Percentiles rank a stretch among this genome's conserved stretches.
Evolutionary conservation across 2,113 vertebrate genomes (phyloP).

Genomic region (Mugil cephalus): DNA sequence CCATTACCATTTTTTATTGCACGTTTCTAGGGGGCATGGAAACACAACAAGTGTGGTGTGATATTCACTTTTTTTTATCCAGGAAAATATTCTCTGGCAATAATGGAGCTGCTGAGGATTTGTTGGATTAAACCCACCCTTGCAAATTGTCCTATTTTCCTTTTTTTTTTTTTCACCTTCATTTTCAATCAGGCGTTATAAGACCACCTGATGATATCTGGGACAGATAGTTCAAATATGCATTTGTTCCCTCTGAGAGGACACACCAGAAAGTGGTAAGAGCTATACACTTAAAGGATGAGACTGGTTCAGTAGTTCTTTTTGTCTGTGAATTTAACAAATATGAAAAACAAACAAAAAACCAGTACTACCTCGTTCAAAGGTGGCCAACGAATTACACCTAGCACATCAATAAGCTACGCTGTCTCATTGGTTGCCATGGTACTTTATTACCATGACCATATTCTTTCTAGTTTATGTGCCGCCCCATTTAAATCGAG

Average conservation of each 20-base stretch:
- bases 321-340: neutral
- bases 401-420: too few species aligned
- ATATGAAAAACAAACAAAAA: neutral
- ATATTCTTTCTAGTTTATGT: neutral
- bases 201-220: conserved; percentile 28
- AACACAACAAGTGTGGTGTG: too few species aligned
- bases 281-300: neutral
- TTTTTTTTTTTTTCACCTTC: conserved; percentile 13
- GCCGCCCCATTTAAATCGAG: neutral
- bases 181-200: conserved; percentile 16
- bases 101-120: neutral
- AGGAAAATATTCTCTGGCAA: neutral
- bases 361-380: too few species aligned
- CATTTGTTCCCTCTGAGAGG: conserved; percentile 5
- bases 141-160: neutral
- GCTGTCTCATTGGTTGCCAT: neutral
- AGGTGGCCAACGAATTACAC: too few species aligned
- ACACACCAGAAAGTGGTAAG: neutral
- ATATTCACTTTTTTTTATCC: neutral
- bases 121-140: neutral
- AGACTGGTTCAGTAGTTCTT: neutral
- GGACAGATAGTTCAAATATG: conserved; percentile 4
- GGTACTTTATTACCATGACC: too few species aligned
- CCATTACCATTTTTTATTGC: too few species aligned
- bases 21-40: too few species aligned